phyloP scores from a whole-genome alignment of 2,888 invertebrate species.

The Cynaeus angustus region DNA sequence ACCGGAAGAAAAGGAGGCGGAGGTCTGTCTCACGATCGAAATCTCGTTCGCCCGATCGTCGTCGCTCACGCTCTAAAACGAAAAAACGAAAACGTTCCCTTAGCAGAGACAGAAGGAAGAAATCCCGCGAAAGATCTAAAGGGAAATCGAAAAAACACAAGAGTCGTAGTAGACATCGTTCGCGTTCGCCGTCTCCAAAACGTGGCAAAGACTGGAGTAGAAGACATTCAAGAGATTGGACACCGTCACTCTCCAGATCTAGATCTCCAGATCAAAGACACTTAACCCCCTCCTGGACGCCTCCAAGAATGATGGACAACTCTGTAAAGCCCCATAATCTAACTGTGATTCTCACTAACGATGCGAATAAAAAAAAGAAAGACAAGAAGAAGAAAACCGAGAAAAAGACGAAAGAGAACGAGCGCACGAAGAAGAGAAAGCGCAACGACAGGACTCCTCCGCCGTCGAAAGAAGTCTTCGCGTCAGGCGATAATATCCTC shows the following conservation, averaged over 20 bases:
- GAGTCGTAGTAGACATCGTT: slow-evolving; percentile 65
- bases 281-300: slow-evolving; percentile 76
- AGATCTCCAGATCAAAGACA: slow-evolving; percentile 70
- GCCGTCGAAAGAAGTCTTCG: slow-evolving; percentile 92
- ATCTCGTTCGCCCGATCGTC: slow-evolving; percentile 55
- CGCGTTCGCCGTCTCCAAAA: slow-evolving; percentile 65
- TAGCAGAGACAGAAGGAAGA: slow-evolving; percentile 66
- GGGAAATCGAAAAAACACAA: slow-evolving; percentile 64
- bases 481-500: slow-evolving; percentile 93
- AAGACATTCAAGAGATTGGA: slow-evolving; percentile 67
- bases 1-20: slow-evolving; percentile 27
- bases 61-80: slow-evolving; percentile 61
- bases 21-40: slow-evolving; percentile 57
- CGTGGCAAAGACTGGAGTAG: slow-evolving; percentile 63
- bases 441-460: slow-evolving; percentile 73
- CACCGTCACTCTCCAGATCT: slow-evolving; percentile 77
- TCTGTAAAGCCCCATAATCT: slow-evolving; percentile 73
- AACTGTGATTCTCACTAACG: slow-evolving; percentile 77
- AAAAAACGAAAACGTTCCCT: slow-evolving; percentile 64
- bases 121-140: slow-evolving; percentile 67
- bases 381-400: slow-evolving; percentile 71
- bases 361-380: slow-evolving; percentile 74
- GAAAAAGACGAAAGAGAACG: slow-evolving; percentile 66
- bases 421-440: slow-evolving; percentile 70
- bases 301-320: slow-evolving; percentile 72